These are phyloP conservation scores for Dioctria linearis DNA, from an alignment of 2,888 invertebrate genomes.

Conservation along the genomic window DNA sequence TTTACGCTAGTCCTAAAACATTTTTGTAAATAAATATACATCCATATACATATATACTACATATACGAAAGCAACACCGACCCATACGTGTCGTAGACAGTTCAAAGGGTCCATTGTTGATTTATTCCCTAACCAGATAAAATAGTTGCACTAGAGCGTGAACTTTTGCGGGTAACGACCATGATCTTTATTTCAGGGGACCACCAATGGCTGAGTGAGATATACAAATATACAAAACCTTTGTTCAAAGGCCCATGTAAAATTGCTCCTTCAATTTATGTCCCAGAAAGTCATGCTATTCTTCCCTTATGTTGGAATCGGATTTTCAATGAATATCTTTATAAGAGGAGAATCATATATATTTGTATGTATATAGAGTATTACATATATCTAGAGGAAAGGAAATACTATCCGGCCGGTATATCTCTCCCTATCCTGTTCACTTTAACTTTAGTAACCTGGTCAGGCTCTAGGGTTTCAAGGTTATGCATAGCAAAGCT, in stretches of 20 bases:
- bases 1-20: too few relatives aligned
- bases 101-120: constrained; percentile 43
- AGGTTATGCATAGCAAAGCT: constrained; percentile 31
- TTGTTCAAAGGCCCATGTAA: constrained; percentile 46
- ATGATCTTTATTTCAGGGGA: constrained; percentile 41
- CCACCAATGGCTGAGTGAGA: constrained; percentile 13
- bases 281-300: constrained; percentile 35
- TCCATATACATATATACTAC: too few relatives aligned
- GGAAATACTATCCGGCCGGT: constrained; percentile 29
- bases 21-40: too few relatives aligned
- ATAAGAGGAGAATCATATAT: too few relatives aligned
- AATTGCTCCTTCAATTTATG: constrained; percentile 43
- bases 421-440: constrained; percentile 8
- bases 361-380: neutral
- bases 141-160: constrained; percentile 26
- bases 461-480: constrained; percentile 22
- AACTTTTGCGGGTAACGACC: constrained; percentile 43
- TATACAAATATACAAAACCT: constrained; percentile 17
- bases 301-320: constrained; percentile 28
- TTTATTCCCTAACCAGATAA: constrained; percentile 33
- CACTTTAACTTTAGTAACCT: constrained; percentile 8
- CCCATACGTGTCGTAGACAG: constrained; percentile 9
- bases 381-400: neutral
- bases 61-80: neutral
- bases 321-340: constrained; percentile 36